phyloP scores from a whole-genome alignment of 2,113 vertebrate species.

The Seriola aureovittata region DNA sequence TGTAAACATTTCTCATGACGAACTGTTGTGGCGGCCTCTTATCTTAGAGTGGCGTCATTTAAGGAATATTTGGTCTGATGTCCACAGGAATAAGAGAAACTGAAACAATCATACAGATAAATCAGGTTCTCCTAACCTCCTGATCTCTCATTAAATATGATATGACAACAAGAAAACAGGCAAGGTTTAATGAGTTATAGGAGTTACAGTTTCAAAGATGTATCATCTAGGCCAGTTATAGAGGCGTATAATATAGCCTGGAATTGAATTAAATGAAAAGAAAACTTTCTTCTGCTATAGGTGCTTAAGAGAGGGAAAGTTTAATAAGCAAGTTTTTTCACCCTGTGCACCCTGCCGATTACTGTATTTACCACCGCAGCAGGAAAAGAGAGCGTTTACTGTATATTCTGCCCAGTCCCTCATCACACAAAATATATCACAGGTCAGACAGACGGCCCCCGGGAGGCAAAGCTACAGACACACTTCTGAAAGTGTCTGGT shows the following conservation, averaged over 20 bases:
- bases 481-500: not conserved
- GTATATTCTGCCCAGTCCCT: not conserved
- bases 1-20: not conserved
- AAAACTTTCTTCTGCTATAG: no score
- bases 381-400: not conserved
- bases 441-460: slow-evolving; percentile 4
- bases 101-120: not conserved
- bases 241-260: not conserved
- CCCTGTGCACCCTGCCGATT: not conserved
- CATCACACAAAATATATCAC: not conserved
- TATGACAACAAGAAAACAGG: not conserved
- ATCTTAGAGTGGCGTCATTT: not conserved
- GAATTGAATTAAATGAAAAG: not conserved
- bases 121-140: not conserved
- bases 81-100: not conserved
- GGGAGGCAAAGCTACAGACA: not conserved
- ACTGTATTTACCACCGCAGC: not conserved
- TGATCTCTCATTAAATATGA: not conserved
- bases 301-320: not conserved
- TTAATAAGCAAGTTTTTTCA: not conserved
- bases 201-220: no score
- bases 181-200: not conserved
- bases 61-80: not conserved
- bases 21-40: not conserved
- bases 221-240: not conserved